These are phyloP conservation scores for Mimachlamys varia DNA, from an alignment of 2,888 invertebrate species.

Conservation along the genomic window DNA sequence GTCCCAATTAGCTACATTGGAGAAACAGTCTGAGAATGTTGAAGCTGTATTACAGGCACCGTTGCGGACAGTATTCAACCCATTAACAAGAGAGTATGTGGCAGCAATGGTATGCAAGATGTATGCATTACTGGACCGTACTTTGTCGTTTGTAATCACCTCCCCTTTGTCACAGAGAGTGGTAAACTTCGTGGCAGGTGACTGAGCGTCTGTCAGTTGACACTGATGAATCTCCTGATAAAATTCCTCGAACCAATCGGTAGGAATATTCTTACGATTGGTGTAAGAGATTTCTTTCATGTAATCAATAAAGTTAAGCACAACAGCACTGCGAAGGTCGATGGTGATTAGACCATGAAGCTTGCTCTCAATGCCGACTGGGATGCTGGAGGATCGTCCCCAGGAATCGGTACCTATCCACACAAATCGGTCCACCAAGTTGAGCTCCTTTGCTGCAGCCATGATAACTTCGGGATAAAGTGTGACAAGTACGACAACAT, in stretches of 20 bases:
- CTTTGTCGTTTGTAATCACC: slow-evolving; percentile 46
- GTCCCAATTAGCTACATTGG: slow-evolving; percentile 49
- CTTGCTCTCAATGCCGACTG: slow-evolving; percentile 49
- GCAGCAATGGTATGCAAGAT: slow-evolving; percentile 77
- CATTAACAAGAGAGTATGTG: slow-evolving; percentile 73
- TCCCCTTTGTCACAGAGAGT: slow-evolving; percentile 59
- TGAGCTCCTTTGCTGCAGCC: slow-evolving; percentile 62
- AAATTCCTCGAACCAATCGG: slow-evolving; percentile 81
- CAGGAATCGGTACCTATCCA: slow-evolving; percentile 72
- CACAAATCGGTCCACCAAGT: slow-evolving; percentile 62
- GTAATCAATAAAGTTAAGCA: slow-evolving; percentile 71
- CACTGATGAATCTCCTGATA: slow-evolving; percentile 77
- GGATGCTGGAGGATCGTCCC: slow-evolving; percentile 47
- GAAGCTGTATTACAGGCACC: slow-evolving; percentile 42
- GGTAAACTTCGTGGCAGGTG: slow-evolving; percentile 47
- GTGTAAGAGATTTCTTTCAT: slow-evolving; percentile 61
- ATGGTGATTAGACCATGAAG: slow-evolving; percentile 62
- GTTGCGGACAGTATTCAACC: slow-evolving; percentile 63
- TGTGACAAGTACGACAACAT: slow-evolving; percentile 77
- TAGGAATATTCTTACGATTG: slow-evolving; percentile 74
- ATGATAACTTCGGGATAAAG: slow-evolving; percentile 60
- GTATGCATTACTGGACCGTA: slow-evolving; percentile 37
- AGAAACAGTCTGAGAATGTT: slow-evolving; percentile 54
- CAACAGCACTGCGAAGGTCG: slow-evolving; percentile 58
- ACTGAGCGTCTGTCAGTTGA: slow-evolving; percentile 53